Base-by-base conservation (phyloP, 1,140 invertebrate genomes). In the Drosophila mauritiana region DNA sequence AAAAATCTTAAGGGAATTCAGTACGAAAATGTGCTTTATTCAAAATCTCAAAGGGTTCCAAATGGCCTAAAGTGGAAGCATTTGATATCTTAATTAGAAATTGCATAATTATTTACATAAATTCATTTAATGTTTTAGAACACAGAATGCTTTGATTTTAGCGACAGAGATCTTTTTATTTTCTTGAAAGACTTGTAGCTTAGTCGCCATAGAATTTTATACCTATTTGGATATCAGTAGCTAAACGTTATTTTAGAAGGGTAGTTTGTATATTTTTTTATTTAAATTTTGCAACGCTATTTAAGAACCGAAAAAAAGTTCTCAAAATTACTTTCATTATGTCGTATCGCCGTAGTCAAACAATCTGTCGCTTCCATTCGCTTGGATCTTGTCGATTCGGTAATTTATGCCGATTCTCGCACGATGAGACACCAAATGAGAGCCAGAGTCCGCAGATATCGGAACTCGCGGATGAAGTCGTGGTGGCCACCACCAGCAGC, bases 331-430 rank as follows among this genome's bases (percentile, higher is more conserved):
- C 64, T 46, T 39, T 25, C 1, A 15, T 17, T 52, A 54, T 62
- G 58, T 39, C 77, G 22, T 62, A 69, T 61, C 58, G 78, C 42
- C 74, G 74, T 20, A 91, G 80, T 70, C 80, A 86, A 54, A 75
- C 80, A 4, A 59, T 91, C 37, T 92, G 91, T 57, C 80, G 81
- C 31, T 92, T 84, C 59, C 91, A 84, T 69, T 48, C 80, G 45
- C 65, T 75, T 90, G 94, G 94, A 37, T 90, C 93, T 39, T 96
- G 95, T 79, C 93, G 94, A 1, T 93, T 95, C 65, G 95, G 94
- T 1, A 90, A 91, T 37, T 93, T 93, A 31, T 96, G 95, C 83
- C 92, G 93, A 45, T 96, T 94, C 89, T 94, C 93, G 22, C 95
- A 96, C 91, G 93, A 93, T 68, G 42, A 1, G 7, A 42, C 39